Percentiles rank a stretch among this genome's conserved stretches.
Evolutionary conservation across 2,113 vertebrate genomes (phyloP).

Genomic region (Scomber colias): DNA sequence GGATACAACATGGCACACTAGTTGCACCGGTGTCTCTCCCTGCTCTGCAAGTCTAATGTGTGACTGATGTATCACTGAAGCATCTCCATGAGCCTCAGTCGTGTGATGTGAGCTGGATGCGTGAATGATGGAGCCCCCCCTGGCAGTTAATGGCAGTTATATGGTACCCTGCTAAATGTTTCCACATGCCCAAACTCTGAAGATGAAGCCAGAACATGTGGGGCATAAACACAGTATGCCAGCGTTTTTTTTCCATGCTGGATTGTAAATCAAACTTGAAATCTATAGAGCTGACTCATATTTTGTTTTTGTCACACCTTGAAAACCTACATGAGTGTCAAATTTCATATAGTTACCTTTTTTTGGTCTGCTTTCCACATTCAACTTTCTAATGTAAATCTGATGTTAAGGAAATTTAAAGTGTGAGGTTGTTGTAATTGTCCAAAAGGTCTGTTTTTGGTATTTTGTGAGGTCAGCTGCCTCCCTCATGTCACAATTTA

Average conservation of each 20-base stretch:
- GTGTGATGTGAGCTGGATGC: neutral
- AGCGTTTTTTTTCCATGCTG: neutral
- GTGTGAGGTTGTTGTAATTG: conserved; percentile 5
- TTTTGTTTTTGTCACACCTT: neutral
- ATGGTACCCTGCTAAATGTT: conserved; percentile 6
- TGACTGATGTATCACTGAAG: neutral
- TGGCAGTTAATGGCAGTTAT: neutral
- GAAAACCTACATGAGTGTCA: no score
- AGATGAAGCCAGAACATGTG: no score
- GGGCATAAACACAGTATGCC: neutral
- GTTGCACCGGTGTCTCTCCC: neutral
- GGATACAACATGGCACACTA: no score
- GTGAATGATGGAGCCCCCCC: neutral
- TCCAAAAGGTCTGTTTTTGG: conserved; percentile 4
- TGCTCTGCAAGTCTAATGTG: neutral
- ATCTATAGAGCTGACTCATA: neutral
- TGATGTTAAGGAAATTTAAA: neutral
- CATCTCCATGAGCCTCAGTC: no score
- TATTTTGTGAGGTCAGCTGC: neutral
- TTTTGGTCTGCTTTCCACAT: neutral
- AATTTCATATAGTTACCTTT: no score
- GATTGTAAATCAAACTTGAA: neutral
- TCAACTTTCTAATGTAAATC: neutral
- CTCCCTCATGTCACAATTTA: conserved; percentile 7
- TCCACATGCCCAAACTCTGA: conserved; percentile 1